Evolutionary conservation across 2,888 invertebrate genomes (phyloP), one percentile per base, ranked within the genome.

Genomic region (Panzeria rudis): DNA sequence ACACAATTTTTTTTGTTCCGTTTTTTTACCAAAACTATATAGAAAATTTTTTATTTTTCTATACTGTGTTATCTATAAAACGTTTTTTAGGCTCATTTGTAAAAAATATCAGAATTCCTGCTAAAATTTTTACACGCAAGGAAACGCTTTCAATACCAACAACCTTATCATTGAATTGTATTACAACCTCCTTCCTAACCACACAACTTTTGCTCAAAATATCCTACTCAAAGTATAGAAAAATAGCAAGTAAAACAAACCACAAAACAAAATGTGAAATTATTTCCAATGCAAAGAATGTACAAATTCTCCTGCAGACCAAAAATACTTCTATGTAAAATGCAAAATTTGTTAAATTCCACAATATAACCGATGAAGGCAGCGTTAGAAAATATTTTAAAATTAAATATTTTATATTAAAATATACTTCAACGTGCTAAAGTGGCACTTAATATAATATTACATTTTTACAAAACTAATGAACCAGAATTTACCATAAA

Each of bases 181-280:
- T 29, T 29, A 29, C 29, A 29, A 29, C 29, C 5, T 9, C 9
- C 35, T 35, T 1, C 35, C 6, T n/a, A 47, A 59, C 59, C 59
- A 2, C 47, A 47, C 5, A 32, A n/a, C 13, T 71, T 32, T 29
- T 29, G 0, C 64, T 17, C 4, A 54, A 73, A 23, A 35, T 52
- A 62, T 52, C 64, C 52, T 11, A 17, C 25, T 25, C 2, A 54
- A 25, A 52, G 23, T 20, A 64, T 52, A 29, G 20, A 41, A 44
- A 64, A 32, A 44, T 23, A 20, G 41, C 15, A 64, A 76, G 15
- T 44, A 32, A 76, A 32, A 41, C 64, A 15, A 75, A 54, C 75
- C 54, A 15, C 54, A 76, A 76, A 52, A 64, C 29, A 54, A 64
- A 64, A 64, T 64, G 52, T 29, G 29, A 75, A 62, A 75, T 75